A percentile compares a stretch with the other conserved stretches of the same genome.
Evolutionary conservation across 2,113 vertebrate species (phyloP).

Genomic region (Neolamprologus longior): DNA sequence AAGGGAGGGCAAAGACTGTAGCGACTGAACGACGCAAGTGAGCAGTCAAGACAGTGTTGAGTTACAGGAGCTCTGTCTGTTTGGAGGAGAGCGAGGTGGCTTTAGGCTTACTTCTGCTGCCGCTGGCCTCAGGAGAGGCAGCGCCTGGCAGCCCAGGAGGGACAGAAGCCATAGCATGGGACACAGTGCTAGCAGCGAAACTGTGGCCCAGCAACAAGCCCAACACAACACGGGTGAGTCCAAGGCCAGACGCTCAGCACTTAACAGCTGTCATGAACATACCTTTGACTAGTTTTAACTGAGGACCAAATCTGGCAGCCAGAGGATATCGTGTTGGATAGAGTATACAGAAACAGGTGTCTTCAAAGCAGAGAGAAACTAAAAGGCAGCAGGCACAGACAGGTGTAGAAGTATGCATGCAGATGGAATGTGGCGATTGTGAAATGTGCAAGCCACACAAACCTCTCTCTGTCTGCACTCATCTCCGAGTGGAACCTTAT

Average conservation of each 20-base stretch:
- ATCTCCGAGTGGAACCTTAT: background rate
- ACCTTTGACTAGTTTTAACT: background rate
- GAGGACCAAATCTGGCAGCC: background rate
- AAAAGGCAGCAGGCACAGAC: constrained; percentile 31
- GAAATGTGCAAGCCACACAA: constrained; percentile 39
- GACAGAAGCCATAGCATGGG: constrained; percentile 57
- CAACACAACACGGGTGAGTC: constrained; percentile 56
- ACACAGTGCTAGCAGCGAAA: constrained; percentile 54
- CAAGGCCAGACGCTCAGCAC: background rate
- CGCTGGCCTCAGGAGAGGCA: constrained; percentile 39
- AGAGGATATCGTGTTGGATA: background rate
- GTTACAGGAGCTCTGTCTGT: constrained; percentile 14
- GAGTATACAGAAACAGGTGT: background rate
- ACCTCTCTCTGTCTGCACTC: constrained; percentile 2
- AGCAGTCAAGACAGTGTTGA: constrained; percentile 22
- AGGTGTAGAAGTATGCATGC: constrained; percentile 45
- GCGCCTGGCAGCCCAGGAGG: constrained; percentile 14
- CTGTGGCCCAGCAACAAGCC: constrained; percentile 48
- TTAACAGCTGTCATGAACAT: background rate
- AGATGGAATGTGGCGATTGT: constrained; percentile 68
- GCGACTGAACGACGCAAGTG: background rate
- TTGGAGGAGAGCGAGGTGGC: background rate
- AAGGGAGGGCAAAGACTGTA: constrained; percentile 23
- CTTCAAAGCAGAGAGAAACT: background rate
- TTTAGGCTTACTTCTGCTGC: constrained; percentile 26